phyloP scores from a whole-genome alignment of 2,113 vertebrate species.

The Hippocampus mohnikei region DNA sequence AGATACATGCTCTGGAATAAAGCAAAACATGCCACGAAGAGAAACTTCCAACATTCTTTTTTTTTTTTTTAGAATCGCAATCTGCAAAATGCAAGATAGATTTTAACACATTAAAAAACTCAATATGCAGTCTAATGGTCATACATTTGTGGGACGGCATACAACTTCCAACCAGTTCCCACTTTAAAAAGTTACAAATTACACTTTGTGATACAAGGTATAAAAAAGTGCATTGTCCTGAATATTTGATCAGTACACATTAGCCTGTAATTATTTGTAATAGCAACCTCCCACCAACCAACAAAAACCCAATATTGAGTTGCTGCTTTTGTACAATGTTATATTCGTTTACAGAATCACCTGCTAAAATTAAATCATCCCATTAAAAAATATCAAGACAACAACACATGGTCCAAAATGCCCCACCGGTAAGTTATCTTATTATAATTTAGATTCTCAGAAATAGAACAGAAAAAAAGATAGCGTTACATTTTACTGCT shows the following conservation, averaged over 20 bases:
- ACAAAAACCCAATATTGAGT: background rate
- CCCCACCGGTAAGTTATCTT: background rate
- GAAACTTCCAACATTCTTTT: conserved; percentile 12
- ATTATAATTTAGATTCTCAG: background rate
- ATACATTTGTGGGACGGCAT: conserved; percentile 14
- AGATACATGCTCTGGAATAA: background rate
- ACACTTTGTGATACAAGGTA: conserved; percentile 21
- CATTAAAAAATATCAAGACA: background rate
- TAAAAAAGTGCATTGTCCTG: conserved; percentile 46
- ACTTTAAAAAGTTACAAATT: conserved; percentile 17
- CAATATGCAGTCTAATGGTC: conserved; percentile 19
- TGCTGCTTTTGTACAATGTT: conserved; percentile 34
- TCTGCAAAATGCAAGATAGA: background rate
- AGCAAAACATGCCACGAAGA: background rate
- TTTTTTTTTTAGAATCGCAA: conserved; percentile 19
- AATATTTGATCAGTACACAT: conserved; percentile 25
- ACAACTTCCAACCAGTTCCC: conserved; percentile 12
- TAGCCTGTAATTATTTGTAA: conserved; percentile 11
- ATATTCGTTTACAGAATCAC: conserved; percentile 15
- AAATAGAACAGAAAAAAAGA: background rate
- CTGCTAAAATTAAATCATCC: conserved; percentile 1
- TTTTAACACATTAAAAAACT: conserved; percentile 22
- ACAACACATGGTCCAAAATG: conserved; percentile 36
- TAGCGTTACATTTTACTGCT: background rate
- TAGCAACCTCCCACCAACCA: too few relatives aligned